Base-by-base conservation (phyloP, 2,797 vertebrate genomes). In the Sebastiscus albofasciatus region DNA sequence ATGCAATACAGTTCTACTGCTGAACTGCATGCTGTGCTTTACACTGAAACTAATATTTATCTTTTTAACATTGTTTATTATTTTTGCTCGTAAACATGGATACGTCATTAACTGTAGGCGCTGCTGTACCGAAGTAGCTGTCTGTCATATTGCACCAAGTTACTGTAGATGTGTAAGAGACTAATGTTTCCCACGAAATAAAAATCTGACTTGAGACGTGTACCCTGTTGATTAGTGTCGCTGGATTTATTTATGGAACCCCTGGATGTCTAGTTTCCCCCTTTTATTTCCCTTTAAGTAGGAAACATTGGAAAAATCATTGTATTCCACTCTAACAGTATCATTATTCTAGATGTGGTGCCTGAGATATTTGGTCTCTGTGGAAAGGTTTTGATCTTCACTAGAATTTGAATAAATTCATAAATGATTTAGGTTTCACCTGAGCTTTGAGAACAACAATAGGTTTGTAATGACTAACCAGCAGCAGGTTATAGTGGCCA, bases 11-110 rank as follows among this genome's bases (percentile, higher is more conserved):
- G 77, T 80, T 81, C 72, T 69, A 20, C 80, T 72, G 80, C 80
- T 84, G 80, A 65, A 75, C 80, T 76, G 85, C 36, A 33, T 76
- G 82, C 71, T 81, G 84, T 78, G 87, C 86, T 92, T 85, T 81
- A 87, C 88, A 87, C 90, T 56, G 67, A 92, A 68, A 85, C 70
- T 88, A 86, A 90, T 93, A 91, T 91, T 93, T 94, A 90, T 93
- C 85, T 91, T 91, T 92, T 92, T 88, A 90, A 90, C 82, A 77
- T 49, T 79, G 83, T 90, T 89, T 59, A 54, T 86, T 75, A 67
- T 89, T 90, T 90, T 92, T 90, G 89, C 91, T 91, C 66, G 83
- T 91, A 69, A 87, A 87, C 89, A 87, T 88, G 70, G 68, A 76
- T 86, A 77, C 82, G 86, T 79, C 71, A 69, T 89, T 89, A 81